Evolutionary conservation across 2,888 invertebrate genomes (phyloP).

Genomic region (Cryptophagus acutangulus): DNA sequence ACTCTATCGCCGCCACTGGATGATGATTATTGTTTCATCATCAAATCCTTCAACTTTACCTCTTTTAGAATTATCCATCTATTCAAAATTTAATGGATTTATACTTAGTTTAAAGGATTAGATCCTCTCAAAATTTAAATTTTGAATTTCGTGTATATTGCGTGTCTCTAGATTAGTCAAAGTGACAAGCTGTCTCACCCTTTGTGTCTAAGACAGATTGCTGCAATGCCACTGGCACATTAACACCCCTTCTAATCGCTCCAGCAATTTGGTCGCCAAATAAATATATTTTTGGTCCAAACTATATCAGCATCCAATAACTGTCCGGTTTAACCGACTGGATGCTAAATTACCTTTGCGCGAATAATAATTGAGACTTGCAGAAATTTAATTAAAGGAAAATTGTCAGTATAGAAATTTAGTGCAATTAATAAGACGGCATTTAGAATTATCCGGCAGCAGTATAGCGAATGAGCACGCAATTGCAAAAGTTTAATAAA

Average conservation of each 20-base stretch:
- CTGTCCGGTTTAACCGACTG: neutral
- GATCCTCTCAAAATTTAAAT: no score
- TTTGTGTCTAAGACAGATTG: slow-evolving; percentile 15
- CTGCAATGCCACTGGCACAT: slow-evolving; percentile 11
- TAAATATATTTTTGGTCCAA: neutral
- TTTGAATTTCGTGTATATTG: no score
- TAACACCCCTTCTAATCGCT: slow-evolving; percentile 15
- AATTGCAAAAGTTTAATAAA: slow-evolving; percentile 14
- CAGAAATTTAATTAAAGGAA: neutral
- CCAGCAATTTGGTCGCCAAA: neutral
- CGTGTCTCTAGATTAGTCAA: slow-evolving; percentile 16
- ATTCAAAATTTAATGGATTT: no score
- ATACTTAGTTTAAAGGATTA: no score
- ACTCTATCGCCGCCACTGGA: neutral
- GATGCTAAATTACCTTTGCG: slow-evolving; percentile 1
- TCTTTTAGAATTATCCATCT: no score
- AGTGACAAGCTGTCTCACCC: slow-evolving; percentile 13
- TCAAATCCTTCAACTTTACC: neutral
- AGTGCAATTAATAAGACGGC: slow-evolving; percentile 1
- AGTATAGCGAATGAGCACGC: slow-evolving; percentile 4
- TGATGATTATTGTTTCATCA: slow-evolving; percentile 1
- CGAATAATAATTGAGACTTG: neutral
- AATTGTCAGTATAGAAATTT: slow-evolving; percentile 1
- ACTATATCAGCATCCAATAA: neutral
- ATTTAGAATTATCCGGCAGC: neutral